phyloP scores from a whole-genome alignment of 2,113 vertebrate species.

The Dunckerocampus dactyliophorus region DNA sequence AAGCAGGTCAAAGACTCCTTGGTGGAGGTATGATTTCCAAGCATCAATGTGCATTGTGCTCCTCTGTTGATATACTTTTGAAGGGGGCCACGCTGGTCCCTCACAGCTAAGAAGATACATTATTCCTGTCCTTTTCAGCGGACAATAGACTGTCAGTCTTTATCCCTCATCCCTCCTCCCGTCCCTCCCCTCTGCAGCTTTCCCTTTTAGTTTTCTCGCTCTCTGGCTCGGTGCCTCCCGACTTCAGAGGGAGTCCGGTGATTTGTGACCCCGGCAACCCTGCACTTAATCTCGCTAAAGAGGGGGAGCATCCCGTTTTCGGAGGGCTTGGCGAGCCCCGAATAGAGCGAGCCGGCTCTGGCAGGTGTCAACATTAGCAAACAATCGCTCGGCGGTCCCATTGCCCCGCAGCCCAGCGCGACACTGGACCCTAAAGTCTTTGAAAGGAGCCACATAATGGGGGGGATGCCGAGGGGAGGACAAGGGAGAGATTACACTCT shows the following conservation, averaged over 20 bases:
- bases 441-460: constrained; percentile 69
- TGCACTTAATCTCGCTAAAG: constrained; percentile 82
- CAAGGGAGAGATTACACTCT: constrained; percentile 74
- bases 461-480: constrained; percentile 62
- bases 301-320: constrained; percentile 68
- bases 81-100: constrained; percentile 40
- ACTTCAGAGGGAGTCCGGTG: constrained; percentile 79
- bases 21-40: too few species aligned
- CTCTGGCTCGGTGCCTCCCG: constrained; percentile 78
- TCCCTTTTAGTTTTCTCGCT: constrained; percentile 63
- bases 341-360: constrained; percentile 65
- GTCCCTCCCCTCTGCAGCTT: constrained; percentile 54
- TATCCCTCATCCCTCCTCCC: constrained; percentile 52
- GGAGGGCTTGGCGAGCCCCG: constrained; percentile 52
- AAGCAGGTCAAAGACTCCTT: too few species aligned
- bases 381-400: constrained; percentile 69
- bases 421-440: constrained; percentile 70
- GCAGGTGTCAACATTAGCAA: constrained; percentile 81
- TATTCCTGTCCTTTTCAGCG: constrained; percentile 65
- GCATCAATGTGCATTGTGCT: constrained; percentile 2
- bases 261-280: constrained; percentile 85
- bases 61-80: constrained; percentile 43
- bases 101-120: constrained; percentile 64
- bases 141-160: constrained; percentile 69
- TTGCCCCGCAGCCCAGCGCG: constrained; percentile 55